Conservation (phyloP, 2,113 vertebrate genomes). For the Dasyurus viverrinus region DNA sequence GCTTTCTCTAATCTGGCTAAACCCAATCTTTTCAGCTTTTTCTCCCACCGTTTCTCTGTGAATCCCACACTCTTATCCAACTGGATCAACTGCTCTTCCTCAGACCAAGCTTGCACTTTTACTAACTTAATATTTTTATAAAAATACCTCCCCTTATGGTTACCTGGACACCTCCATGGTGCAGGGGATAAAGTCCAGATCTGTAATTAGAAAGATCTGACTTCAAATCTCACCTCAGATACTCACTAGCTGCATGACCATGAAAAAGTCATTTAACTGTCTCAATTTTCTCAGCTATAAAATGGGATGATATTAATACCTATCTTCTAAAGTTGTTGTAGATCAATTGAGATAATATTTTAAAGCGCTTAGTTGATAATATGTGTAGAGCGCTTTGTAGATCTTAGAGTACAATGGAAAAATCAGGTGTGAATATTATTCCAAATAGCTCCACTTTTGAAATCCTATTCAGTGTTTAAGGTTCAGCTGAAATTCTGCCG, state of each 20-base stretch:
- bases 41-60: not conserved
- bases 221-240: not conserved
- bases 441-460: too few relatives aligned
- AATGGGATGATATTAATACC: not conserved
- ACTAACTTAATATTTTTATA: not conserved
- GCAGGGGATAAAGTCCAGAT: not conserved
- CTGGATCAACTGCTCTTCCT: not conserved
- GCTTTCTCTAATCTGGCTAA: not conserved
- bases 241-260: not conserved
- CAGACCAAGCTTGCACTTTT: not conserved
- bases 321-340: too few relatives aligned
- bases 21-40: slow-evolving; percentile 5
- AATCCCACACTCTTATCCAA: not conserved
- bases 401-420: too few relatives aligned
- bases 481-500: too few relatives aligned
- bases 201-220: not conserved
- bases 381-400: too few relatives aligned
- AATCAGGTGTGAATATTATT: too few relatives aligned
- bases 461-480: too few relatives aligned
- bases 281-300: not conserved
- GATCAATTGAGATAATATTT: too few relatives aligned
- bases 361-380: too few relatives aligned
- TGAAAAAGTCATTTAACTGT: not conserved
- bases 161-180: not conserved
- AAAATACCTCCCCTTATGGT: not conserved